Evolutionary conservation across 2,888 invertebrate genomes (phyloP).

Genomic region (Acrocyrtus sp.): DNA sequence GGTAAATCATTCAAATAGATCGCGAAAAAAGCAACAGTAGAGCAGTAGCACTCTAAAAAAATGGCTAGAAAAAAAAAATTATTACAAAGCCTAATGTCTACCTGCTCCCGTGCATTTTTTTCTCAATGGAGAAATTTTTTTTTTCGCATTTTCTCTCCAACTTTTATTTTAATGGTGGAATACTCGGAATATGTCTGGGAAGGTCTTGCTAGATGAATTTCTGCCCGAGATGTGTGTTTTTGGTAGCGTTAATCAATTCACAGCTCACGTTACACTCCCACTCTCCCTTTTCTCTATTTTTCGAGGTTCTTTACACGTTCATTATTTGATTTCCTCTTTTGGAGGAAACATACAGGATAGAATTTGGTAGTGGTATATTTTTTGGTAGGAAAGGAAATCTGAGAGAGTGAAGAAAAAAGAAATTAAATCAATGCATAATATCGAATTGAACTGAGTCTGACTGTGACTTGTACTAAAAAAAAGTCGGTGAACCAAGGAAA

Average conservation of each 20-base stretch:
- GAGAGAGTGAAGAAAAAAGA: background rate
- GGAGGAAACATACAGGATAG: background rate
- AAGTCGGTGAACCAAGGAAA: background rate
- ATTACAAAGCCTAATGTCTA: background rate
- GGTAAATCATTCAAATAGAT: conserved; percentile 47
- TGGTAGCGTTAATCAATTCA: conserved; percentile 23
- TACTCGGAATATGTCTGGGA: too few species aligned
- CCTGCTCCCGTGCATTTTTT: background rate
- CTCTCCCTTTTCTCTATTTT: conserved; percentile 11
- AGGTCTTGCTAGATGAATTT: background rate
- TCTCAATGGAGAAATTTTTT: background rate
- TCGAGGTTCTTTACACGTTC: conserved; percentile 23
- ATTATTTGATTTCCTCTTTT: conserved; percentile 34
- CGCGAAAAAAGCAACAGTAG: conserved; percentile 10
- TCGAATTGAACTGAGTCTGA: background rate
- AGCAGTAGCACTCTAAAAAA: background rate
- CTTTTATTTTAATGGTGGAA: too few species aligned
- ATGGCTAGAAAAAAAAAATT: background rate
- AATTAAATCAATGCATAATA: conserved; percentile 22
- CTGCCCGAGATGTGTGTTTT: background rate
- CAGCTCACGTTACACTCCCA: conserved; percentile 36
- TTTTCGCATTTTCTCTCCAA: background rate
- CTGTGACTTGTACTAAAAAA: background rate
- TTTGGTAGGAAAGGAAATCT: background rate
- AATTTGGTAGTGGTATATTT: background rate